Evolutionary conservation across 2,888 invertebrate genomes (phyloP), one percentile per base, ranked within the genome.

Genomic region (Notodonta dromedarius): DNA sequence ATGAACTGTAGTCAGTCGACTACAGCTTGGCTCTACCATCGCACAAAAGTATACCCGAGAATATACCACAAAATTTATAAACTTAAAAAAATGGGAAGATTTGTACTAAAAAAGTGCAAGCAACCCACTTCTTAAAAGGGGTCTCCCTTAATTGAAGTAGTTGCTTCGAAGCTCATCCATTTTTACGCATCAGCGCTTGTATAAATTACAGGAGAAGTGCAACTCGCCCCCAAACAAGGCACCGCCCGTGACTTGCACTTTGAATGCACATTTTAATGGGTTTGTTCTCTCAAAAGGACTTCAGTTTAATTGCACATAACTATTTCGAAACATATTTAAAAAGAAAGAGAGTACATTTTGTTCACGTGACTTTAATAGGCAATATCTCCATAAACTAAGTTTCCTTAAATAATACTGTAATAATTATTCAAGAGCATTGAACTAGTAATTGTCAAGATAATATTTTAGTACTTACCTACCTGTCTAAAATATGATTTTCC

Each of bases 251-350:
- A 91, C 90, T 91, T 90, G 91, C 89, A 86, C 84, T 90, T 90
- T 85, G 84, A 85, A 87, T 89, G 88, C 88, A 89, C 85, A 86
- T 87, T 90, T 88, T 90, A 89, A 88, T 89, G 83, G 86, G 83
- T 80, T 84, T 86, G 83, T 85, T 79, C 77, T 84, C 77, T 74
- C 73, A 75, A 77, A 81, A 78, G 78, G 74, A 73, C 76, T 75
- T 70, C 76, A 76, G 69, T 80, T 77, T 84, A 84, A 84, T 83
- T 82, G 80, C 77, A 77, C 74, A 74, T 71, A 84, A 80, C 74
- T 82, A 78, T 80, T 82, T 75, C 65, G 73, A 57, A 65, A 72
- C 59, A 67, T 70, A 52, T 62, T 71, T 59, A 66, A 56, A 55
- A 60, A 63, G 9, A 44, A 12, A 44, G n/a, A 46, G 0, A 1